Base-by-base conservation (phyloP, 2,113 vertebrate species). In the Rhynchomys soricoides region DNA sequence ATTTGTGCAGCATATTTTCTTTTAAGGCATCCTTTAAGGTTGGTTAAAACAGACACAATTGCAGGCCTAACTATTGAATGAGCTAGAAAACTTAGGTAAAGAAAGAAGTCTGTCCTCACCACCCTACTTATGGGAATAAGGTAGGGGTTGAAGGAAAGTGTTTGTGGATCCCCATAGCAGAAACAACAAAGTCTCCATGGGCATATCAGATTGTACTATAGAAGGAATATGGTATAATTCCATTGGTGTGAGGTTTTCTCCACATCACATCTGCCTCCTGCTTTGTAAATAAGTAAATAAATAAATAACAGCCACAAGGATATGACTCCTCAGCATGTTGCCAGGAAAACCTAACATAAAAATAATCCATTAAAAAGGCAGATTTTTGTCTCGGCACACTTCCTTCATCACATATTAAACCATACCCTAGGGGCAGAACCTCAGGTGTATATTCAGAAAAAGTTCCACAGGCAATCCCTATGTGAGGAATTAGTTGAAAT, bases 41-140 rank as follows among this genome's bases (percentile, higher is more conserved):
- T 95, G 86, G 71, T 95, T 71, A 86, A 94, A 97, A 73, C 40
- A 94, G 62, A 50, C 29, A 70, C 1, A 62, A 85, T 92, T 92
- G 50, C 17, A 82, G 75, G 19, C 5, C 31, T 10, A 19, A 90
- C 87, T 82, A 55, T 62, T 52, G 40, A 90, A 17, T 77, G 59
- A 88, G 29, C 37, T 77, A 48, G 31, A 74, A 40, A 93, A 90
- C 75, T 22, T 57, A 59, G 17, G 7, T 55, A 37, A 64, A 71
- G n/a, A 62, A 59, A 66, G 13, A 89, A 87, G 37, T 3, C 5
- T 13, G 52, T 59, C 4, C 19, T 43, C 3, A 64, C n/a, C 4
- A 52, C 1, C 34, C 12, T 82, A 24, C 74, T 89, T 68, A 7
- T 50, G 21, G 40, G 15, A 71, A 37, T 3, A 16, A 11, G 57